These are phyloP conservation scores for Antheraea mylitta DNA, from an alignment of 1,140 invertebrate species.

Conservation along the genomic window DNA sequence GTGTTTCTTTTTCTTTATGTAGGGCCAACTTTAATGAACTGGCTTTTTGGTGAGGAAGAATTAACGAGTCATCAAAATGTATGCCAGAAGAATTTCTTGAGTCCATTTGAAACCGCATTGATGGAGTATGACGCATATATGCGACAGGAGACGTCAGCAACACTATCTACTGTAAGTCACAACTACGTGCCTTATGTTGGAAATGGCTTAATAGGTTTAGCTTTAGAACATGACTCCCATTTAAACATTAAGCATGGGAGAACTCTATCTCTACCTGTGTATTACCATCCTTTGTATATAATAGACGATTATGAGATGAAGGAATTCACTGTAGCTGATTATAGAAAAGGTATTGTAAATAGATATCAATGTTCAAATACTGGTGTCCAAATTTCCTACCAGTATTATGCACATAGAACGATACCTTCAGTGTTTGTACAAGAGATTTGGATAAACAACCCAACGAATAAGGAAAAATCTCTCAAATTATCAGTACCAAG, in stretches of 20 bases:
- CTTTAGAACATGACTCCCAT: slow-evolving; percentile 82
- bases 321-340: slow-evolving; percentile 83
- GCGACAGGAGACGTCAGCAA: slow-evolving; percentile 78
- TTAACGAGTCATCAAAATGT: slow-evolving; percentile 78
- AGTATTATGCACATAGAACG: slow-evolving; percentile 89
- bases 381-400: slow-evolving; percentile 83
- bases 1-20: slow-evolving; percentile 83
- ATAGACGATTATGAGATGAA: slow-evolving; percentile 79
- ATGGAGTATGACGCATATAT: slow-evolving; percentile 85
- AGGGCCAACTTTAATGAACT: slow-evolving; percentile 82
- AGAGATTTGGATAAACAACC: slow-evolving; percentile 89
- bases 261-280: slow-evolving; percentile 84
- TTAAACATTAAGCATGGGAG: slow-evolving; percentile 86
- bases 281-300: slow-evolving; percentile 87
- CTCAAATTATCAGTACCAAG: slow-evolving; percentile 76
- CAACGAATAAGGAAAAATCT: slow-evolving; percentile 79
- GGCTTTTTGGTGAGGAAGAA: slow-evolving; percentile 77
- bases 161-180: slow-evolving; percentile 73
- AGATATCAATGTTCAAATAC: slow-evolving; percentile 83
- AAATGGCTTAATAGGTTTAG: slow-evolving; percentile 87
- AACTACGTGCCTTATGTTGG: slow-evolving; percentile 88
- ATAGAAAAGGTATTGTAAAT: slow-evolving; percentile 84
- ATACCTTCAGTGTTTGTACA: slow-evolving; percentile 89
- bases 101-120: slow-evolving; percentile 80
- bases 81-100: slow-evolving; percentile 83